phyloP scores from a whole-genome alignment of 2,113 vertebrate genomes.

The Osmerus mordax region DNA sequence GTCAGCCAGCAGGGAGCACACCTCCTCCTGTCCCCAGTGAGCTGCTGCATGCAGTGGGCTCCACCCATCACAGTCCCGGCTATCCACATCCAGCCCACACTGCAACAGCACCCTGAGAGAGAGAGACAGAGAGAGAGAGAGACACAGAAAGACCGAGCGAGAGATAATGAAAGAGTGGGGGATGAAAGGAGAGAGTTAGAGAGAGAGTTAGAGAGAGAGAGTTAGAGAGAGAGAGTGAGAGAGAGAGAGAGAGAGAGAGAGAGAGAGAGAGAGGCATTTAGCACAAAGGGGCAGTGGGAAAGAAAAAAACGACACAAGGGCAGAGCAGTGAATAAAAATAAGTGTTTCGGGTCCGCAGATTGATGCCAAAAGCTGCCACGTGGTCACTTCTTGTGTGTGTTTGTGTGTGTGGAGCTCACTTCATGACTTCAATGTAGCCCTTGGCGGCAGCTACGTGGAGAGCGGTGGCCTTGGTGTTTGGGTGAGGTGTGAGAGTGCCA shows the following conservation, averaged over 20 bases:
- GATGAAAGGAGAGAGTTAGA: too few relatives aligned
- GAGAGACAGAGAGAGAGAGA: not conserved
- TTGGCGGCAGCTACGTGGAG: slow-evolving; percentile 77
- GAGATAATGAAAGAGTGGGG: too few relatives aligned
- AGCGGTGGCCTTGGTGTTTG: slow-evolving; percentile 75
- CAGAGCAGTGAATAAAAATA: slow-evolving; percentile 13
- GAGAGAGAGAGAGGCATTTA: too few relatives aligned
- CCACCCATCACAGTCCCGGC: slow-evolving; percentile 73
- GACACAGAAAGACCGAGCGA: not conserved
- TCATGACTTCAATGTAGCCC: slow-evolving; percentile 78
- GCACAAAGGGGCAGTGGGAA: too few relatives aligned
- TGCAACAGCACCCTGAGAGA: slow-evolving; percentile 70
- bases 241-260: too few relatives aligned
- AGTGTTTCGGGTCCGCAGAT: not conserved
- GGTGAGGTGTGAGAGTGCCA: slow-evolving; percentile 67
- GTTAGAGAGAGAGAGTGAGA: too few relatives aligned
- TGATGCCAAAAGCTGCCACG: slow-evolving; percentile 20
- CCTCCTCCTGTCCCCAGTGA: slow-evolving; percentile 79
- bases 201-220: too few relatives aligned
- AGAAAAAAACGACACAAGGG: not conserved
- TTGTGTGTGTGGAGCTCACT: slow-evolving; percentile 61
- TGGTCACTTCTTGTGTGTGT: not conserved
- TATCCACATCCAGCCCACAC: slow-evolving; percentile 68
- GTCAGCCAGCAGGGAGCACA: slow-evolving; percentile 70
- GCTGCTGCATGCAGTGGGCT: slow-evolving; percentile 74